phyloP scores from a whole-genome alignment of 2,113 vertebrate genomes.

The Ariopsis seemanni region DNA sequence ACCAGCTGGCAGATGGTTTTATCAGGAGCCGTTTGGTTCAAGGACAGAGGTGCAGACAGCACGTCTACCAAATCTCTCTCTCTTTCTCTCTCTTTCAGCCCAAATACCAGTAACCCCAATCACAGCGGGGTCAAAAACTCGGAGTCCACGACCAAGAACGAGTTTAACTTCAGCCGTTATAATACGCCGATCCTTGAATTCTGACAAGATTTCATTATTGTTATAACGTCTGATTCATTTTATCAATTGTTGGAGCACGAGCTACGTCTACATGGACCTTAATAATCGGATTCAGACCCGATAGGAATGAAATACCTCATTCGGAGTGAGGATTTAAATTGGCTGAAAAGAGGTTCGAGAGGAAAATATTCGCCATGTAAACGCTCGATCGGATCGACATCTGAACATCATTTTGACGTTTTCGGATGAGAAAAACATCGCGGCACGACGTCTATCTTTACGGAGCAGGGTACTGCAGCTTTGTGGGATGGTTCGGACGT shows the following conservation, averaged over 20 bases:
- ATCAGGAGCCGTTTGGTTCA: constrained; percentile 25
- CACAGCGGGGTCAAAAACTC: background rate
- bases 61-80: background rate
- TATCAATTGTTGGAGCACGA: background rate
- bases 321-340: too few relatives aligned
- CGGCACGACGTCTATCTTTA: too few relatives aligned
- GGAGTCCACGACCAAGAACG: background rate
- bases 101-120: constrained; percentile 14
- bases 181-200: background rate
- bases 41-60: constrained; percentile 13
- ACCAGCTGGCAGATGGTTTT: constrained; percentile 31
- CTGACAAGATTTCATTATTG: background rate
- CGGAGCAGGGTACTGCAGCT: too few relatives aligned
- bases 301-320: too few relatives aligned
- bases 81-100: background rate
- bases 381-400: too few relatives aligned
- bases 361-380: too few relatives aligned
- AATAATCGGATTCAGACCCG: too few relatives aligned
- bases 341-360: too few relatives aligned
- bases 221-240: background rate
- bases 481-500: too few relatives aligned
- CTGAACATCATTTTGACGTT: too few relatives aligned
- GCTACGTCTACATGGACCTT: too few relatives aligned
- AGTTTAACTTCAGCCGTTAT: background rate
- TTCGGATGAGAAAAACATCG: too few relatives aligned